These are phyloP conservation scores for Gastracanthus pulcherrimus DNA, from an alignment of 2,888 invertebrate species.

Conservation along the genomic window DNA sequence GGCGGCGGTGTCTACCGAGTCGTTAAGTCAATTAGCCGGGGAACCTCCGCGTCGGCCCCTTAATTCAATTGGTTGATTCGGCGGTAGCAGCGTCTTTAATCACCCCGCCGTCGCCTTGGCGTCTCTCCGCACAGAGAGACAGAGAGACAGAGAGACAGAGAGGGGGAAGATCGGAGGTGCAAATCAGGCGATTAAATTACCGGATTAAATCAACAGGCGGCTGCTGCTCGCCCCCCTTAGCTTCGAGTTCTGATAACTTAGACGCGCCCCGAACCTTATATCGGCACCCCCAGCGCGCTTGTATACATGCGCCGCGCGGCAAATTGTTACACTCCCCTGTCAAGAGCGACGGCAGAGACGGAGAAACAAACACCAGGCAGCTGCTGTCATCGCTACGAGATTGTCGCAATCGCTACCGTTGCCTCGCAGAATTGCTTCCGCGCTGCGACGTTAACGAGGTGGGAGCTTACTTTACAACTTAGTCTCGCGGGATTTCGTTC, in stretches of 20 bases:
- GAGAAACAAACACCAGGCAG: no score
- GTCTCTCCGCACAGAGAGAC: not conserved
- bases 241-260: not conserved
- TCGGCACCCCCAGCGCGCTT: not conserved
- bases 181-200: slow-evolving; percentile 60
- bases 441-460: no score
- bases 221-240: not conserved
- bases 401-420: no score
- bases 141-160: not conserved
- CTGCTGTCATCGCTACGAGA: no score
- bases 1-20: slow-evolving; percentile 20
- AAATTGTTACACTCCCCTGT: no score
- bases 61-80: slow-evolving; percentile 59
- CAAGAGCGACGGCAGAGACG: no score
- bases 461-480: no score
- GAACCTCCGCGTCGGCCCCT: not conserved
- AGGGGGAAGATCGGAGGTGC: slow-evolving; percentile 56
- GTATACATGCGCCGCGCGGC: not conserved
- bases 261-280: not conserved
- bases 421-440: no score
- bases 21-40: slow-evolving; percentile 57
- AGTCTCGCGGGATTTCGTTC: no score
- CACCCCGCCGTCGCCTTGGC: not conserved
- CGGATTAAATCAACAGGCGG: slow-evolving; percentile 65
- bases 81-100: slow-evolving; percentile 51